A percentile compares a stretch with the other conserved stretches of the same genome.
Evolutionary conservation across 2,113 vertebrate species (phyloP).

Genomic region (Mirounga angustirostris): DNA sequence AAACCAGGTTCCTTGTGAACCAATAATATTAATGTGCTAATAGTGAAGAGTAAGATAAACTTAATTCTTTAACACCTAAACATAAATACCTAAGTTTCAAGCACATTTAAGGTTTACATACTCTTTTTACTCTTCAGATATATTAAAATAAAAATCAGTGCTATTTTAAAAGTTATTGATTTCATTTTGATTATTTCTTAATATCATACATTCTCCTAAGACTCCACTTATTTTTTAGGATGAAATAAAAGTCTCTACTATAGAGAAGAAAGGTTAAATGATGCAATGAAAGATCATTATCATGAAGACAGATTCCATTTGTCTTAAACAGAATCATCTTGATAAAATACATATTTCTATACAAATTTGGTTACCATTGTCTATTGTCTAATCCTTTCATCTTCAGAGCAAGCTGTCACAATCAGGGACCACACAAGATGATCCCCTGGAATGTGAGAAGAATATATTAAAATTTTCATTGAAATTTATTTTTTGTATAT

Average conservation of each 20-base stretch:
- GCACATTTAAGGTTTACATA: not conserved
- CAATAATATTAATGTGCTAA: not conserved
- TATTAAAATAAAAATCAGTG: not conserved
- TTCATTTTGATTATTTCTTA: not conserved
- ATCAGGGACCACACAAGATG: not conserved
- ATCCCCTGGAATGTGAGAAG: not conserved
- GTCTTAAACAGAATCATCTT: not conserved
- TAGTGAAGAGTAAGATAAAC: not conserved
- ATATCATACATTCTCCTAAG: not conserved
- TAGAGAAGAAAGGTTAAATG: slow-evolving; percentile 4
- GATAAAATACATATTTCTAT: slow-evolving; percentile 29
- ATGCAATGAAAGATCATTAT: not conserved
- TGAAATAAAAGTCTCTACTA: not conserved
- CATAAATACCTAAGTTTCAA: not conserved
- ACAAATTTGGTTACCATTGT: not conserved
- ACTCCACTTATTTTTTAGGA: not conserved
- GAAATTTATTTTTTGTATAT: not conserved
- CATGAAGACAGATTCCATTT: slow-evolving; percentile 13
- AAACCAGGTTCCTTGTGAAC: not conserved
- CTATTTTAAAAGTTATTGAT: not conserved
- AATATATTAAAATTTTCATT: not conserved
- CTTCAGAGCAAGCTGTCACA: not conserved
- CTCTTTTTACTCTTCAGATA: not conserved
- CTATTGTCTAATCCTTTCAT: not conserved
- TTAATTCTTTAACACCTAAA: not conserved